Base-by-base conservation (phyloP, 2,797 vertebrate genomes). In the Notolepis coatsorum region DNA sequence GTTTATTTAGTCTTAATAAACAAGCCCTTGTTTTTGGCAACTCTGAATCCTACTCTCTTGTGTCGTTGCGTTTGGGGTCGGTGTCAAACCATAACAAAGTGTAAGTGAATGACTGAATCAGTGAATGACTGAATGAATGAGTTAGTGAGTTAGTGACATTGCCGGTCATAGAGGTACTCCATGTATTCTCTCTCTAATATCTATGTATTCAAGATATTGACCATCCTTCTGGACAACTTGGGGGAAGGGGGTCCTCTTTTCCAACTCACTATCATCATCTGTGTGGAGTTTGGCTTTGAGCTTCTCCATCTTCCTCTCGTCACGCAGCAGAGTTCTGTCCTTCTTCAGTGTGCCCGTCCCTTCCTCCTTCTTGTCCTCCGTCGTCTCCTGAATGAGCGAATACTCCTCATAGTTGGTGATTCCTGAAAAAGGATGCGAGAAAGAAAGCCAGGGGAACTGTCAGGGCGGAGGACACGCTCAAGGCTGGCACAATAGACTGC, bases 321-420 rank as follows among this genome's bases (percentile, higher is more conserved):
- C 98, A 54, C 97, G 87, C 13, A 96, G 85, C 27, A 99, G 88
- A 0, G 97, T 98, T 60, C 97, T 89, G 45, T 99, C 98, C 86
- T 96, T 99, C 85, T 95, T 98, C 56, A 99, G 88, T 0, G 98
- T 99, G 20, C 95, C 97, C 6, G 93, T 95, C 4, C 92, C 89
- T 5, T 99, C 98, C 59, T 99, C 97, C 73, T 96, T 98, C 81
- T 96, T 98, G 39, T 99, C 97, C 66, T 99, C 97, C 0, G 91
- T 77, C 56, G 87, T 87, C 63, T 99, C 98, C 77, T 98, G 97
- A 78, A 99, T 99, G 87, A 99, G 93, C 24, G 98, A 99, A 83
- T 99, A 99, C 82, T 99, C 98, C 89, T 99, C 98, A 55, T 99
- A 99, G 92, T 99, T 99, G n/a, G 98, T 99, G 85, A 99, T 99